Evolutionary conservation across 30 jellyfish, hydroid and myxozoan species (phyloP).

Genomic region (Aurelia aurita complex sp. Pacific): DNA sequence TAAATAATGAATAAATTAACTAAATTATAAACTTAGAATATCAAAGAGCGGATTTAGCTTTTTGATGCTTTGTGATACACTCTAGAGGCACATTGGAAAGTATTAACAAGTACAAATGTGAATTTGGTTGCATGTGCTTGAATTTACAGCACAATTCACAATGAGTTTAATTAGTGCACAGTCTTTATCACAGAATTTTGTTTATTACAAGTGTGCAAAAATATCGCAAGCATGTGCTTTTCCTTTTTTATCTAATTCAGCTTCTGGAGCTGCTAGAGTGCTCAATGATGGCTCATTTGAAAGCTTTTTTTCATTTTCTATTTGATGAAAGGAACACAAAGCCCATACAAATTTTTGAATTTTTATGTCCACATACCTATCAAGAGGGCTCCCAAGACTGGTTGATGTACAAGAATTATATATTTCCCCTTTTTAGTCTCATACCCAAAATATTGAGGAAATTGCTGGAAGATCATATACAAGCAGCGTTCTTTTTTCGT

Average conservation of each 20-base stretch:
- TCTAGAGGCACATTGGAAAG: too few relatives aligned
- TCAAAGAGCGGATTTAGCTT: too few relatives aligned
- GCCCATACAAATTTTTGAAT: neutral
- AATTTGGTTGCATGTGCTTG: neutral
- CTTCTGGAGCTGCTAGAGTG: conserved; percentile 22
- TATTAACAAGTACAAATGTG: too few relatives aligned
- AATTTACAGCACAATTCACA: neutral
- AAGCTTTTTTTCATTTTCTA: neutral
- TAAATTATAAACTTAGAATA: too few relatives aligned
- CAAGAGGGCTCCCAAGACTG: too few relatives aligned
- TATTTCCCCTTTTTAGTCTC: too few relatives aligned
- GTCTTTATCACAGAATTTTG: conserved; percentile 4
- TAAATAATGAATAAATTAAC: too few relatives aligned
- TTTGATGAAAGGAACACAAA: neutral
- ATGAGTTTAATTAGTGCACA: neutral
- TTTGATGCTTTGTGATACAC: too few relatives aligned
- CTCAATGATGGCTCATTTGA: conserved; percentile 24
- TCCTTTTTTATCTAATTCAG: neutral
- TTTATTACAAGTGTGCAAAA: neutral
- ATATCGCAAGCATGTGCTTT: neutral
- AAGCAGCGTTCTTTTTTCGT: too few relatives aligned
- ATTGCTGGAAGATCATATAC: too few relatives aligned
- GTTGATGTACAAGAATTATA: too few relatives aligned
- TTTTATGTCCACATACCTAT: conserved; percentile 25
- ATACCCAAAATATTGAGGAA: too few relatives aligned